These are phyloP conservation scores for Nemotelus pantherinus DNA, from an alignment of 2,888 invertebrate species.

Conservation along the genomic window DNA sequence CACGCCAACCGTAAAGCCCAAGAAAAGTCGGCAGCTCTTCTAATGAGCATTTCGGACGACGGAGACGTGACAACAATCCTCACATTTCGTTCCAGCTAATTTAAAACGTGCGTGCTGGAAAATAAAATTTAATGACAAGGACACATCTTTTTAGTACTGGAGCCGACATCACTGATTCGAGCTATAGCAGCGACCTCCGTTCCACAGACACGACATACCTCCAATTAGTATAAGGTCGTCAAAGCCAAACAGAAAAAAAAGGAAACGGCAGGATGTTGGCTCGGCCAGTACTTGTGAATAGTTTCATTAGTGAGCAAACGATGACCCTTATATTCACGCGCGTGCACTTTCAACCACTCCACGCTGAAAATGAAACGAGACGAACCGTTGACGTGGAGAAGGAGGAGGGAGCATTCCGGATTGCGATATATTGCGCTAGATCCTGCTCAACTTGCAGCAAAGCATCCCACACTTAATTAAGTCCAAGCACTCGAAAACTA, in stretches of 20 bases:
- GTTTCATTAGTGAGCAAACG: conserved; percentile 34
- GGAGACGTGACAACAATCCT: conserved; percentile 17
- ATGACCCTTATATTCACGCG: conserved; percentile 17
- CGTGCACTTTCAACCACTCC: conserved; percentile 3
- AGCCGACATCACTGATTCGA: not conserved
- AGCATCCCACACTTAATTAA: conserved; percentile 24
- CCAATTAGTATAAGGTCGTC: conserved; percentile 30
- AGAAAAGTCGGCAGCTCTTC: conserved; percentile 2
- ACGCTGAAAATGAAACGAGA: not conserved
- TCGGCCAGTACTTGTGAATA: not conserved
- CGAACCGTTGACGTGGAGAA: not conserved
- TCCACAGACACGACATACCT: not conserved
- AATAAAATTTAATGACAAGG: conserved; percentile 18
- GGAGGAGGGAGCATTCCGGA: not conserved
- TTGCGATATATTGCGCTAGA: not conserved
- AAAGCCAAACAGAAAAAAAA: not conserved
- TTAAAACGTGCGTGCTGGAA: conserved; percentile 18
- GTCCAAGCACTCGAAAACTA: conserved; percentile 28
- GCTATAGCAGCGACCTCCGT: not conserved
- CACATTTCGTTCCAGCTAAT: not conserved
- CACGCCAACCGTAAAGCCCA: conserved; percentile 1
- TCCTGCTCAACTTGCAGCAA: conserved; percentile 22
- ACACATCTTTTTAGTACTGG: not conserved
- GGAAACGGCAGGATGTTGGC: not conserved
- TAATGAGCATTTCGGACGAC: conserved; percentile 8